Percentiles rank a stretch among this genome's conserved stretches.
Conservation (phyloP, 1,140 invertebrate species). For the Leptonema lineaticorne region DNA sequence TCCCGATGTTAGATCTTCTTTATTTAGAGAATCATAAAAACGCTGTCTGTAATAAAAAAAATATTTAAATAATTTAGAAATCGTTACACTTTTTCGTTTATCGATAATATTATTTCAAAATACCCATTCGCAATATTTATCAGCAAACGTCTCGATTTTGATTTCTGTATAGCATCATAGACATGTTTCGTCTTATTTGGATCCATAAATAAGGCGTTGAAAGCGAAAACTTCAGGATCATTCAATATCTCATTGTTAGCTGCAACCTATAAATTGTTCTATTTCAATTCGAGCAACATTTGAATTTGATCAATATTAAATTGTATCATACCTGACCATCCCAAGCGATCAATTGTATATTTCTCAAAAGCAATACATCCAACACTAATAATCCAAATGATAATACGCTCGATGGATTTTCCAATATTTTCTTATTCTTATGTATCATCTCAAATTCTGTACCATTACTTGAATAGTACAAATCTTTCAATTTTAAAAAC, state of each 20-base stretch:
- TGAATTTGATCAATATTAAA: background rate
- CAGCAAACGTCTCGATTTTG: background rate
- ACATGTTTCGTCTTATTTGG: constrained; percentile 49
- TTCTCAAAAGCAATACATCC: constrained; percentile 61
- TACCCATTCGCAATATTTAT: background rate
- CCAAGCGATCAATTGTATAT: constrained; percentile 60
- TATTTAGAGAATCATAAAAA: background rate
- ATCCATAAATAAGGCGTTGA: constrained; percentile 59
- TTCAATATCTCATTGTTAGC: constrained; percentile 51
- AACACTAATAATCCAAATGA: constrained; percentile 61
- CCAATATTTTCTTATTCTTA: constrained; percentile 46
- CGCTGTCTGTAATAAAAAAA: background rate
- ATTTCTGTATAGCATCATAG: constrained; percentile 23
- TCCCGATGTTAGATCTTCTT: constrained; percentile 22
- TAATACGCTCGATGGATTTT: constrained; percentile 54
- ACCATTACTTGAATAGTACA: constrained; percentile 53
- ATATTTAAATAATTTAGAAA: background rate
- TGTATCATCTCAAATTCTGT: constrained; percentile 44
- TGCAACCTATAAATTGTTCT: constrained; percentile 44
- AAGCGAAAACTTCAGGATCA: constrained; percentile 59
- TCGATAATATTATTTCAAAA: background rate
- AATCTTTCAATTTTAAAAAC: constrained; percentile 52
- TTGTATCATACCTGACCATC: constrained; percentile 51
- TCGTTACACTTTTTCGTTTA: no score
- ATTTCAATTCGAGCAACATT: background rate